These are phyloP conservation scores for Caranx ignobilis DNA, from an alignment of 2,113 vertebrate species.

Conservation along the genomic window DNA sequence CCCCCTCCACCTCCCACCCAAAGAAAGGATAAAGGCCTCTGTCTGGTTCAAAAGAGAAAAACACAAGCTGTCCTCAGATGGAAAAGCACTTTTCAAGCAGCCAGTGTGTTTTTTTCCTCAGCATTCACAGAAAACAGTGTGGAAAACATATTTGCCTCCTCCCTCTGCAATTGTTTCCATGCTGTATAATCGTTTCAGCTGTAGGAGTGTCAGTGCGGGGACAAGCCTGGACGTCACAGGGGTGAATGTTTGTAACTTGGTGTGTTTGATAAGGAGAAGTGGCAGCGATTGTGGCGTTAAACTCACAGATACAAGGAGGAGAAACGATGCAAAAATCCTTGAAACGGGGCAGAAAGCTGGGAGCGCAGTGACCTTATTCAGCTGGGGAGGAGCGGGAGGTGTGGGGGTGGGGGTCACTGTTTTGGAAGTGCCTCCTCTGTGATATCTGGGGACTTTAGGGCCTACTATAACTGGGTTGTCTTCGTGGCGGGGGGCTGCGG, in stretches of 20 bases:
- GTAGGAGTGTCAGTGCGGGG: slow-evolving; percentile 18
- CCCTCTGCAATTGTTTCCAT: slow-evolving; percentile 41
- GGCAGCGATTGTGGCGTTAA: slow-evolving; percentile 15
- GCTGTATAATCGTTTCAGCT: slow-evolving; percentile 46
- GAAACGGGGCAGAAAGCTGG: slow-evolving; percentile 5
- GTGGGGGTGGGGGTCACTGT: slow-evolving; percentile 13
- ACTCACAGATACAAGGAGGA: slow-evolving; percentile 17
- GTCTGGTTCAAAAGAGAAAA: slow-evolving; percentile 49
- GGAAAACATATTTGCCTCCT: slow-evolving; percentile 60
- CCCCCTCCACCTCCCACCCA: too few relatives aligned
- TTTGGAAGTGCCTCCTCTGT: slow-evolving; percentile 24
- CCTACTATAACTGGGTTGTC: slow-evolving; percentile 38
- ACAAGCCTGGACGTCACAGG: slow-evolving; percentile 32
- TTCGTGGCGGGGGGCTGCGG: slow-evolving; percentile 26
- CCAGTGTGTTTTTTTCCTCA: slow-evolving; percentile 37
- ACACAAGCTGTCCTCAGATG: slow-evolving; percentile 46
- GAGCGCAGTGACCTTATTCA: slow-evolving; percentile 14
- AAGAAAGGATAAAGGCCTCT: slow-evolving; percentile 45
- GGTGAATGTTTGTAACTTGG: slow-evolving; percentile 29
- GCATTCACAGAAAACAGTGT: slow-evolving; percentile 46
- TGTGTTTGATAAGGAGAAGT: slow-evolving; percentile 32
- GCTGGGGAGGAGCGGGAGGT: neutral
- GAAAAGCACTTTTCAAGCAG: slow-evolving; percentile 65
- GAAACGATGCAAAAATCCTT: slow-evolving; percentile 21
- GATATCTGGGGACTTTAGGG: slow-evolving; percentile 38